phyloP scores from a whole-genome alignment of 2,113 vertebrate species.

The Aldabrachelys gigantea region DNA sequence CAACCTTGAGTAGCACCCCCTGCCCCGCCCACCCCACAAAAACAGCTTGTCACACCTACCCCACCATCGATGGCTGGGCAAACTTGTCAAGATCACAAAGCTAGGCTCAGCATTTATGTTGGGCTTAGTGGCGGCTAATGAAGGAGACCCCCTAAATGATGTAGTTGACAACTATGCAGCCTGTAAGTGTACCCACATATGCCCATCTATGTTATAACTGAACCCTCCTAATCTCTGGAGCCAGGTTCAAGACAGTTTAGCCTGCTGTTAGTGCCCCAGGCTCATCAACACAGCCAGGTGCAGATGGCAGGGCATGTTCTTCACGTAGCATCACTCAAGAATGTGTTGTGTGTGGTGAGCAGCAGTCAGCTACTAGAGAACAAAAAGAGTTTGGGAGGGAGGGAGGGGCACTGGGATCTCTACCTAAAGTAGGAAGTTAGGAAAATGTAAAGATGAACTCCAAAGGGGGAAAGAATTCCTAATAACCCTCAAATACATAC shows the following conservation, averaged over 20 bases:
- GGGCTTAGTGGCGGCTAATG: neutral
- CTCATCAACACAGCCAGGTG: neutral
- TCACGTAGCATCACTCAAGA: neutral
- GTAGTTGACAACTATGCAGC: neutral
- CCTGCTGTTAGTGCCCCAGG: neutral
- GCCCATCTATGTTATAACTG: neutral
- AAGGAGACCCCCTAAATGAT: neutral
- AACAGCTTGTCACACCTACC: neutral
- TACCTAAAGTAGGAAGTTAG: neutral
- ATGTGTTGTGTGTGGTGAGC: neutral
- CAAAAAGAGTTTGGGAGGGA: neutral
- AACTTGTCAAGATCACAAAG: neutral
- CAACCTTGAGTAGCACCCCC: neutral
- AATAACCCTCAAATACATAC: neutral
- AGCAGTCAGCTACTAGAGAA: neutral
- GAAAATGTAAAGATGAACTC: neutral
- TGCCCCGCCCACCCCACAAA: neutral
- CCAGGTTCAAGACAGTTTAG: neutral
- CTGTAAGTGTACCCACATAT: neutral
- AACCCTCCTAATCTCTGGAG: neutral
- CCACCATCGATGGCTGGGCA: neutral
- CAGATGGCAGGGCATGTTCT: neutral
- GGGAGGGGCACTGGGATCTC: neutral
- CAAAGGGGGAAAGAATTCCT: fast-evolving
- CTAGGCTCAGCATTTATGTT: neutral